Percentiles rank a stretch among this genome's conserved stretches.
Conservation (phyloP, 2,113 vertebrate species). For the Cricetomys ansorgei region DNA sequence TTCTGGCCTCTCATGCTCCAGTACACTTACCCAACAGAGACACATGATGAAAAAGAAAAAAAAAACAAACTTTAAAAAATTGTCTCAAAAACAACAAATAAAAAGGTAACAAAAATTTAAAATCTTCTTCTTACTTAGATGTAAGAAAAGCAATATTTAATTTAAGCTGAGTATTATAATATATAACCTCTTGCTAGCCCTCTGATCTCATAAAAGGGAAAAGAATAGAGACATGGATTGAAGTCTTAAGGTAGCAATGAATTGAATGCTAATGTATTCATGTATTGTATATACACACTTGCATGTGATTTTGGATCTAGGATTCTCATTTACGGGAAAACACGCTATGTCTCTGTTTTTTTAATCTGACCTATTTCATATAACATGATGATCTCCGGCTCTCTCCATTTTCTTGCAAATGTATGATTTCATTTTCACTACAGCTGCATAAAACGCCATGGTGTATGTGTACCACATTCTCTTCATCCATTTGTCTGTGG, state of each 20-base stretch:
- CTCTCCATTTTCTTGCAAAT: not conserved
- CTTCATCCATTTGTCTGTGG: not conserved
- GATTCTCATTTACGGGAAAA: not conserved
- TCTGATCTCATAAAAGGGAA: conserved; percentile 14
- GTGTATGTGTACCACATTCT: too few relatives aligned
- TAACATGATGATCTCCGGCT: not conserved
- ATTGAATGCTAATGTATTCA: not conserved
- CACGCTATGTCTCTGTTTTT: not conserved
- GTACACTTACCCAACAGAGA: not conserved
- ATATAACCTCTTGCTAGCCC: not conserved
- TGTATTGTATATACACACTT: not conserved
- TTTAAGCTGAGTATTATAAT: not conserved
- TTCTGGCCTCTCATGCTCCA: not conserved
- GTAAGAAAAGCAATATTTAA: conserved; percentile 16
- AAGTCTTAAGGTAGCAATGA: not conserved
- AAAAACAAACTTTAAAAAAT: not conserved
- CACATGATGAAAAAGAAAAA: not conserved
- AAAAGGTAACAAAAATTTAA: not conserved
- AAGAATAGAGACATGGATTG: not conserved
- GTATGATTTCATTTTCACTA: not conserved
- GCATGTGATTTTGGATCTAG: not conserved
- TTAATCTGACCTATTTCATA: not conserved
- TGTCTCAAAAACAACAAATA: not conserved
- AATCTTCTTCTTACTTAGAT: not conserved
- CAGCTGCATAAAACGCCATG: too few relatives aligned